Base-by-base conservation (phyloP, 2,888 invertebrate species). In the Lepetodrilus schrolli region DNA sequence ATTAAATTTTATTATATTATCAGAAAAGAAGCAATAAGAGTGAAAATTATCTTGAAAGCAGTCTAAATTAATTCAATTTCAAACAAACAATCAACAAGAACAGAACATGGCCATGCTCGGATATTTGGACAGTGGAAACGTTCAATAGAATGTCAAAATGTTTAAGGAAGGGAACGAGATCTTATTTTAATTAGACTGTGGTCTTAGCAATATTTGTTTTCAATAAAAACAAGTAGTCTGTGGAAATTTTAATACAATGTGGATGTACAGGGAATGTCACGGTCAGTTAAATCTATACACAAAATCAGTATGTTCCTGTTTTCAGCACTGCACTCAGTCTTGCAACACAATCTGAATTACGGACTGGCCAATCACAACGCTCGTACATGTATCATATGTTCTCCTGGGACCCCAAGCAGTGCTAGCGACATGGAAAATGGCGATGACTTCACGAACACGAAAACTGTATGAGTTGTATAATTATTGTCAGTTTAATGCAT, bases 291-390 rank as follows among this genome's bases (percentile, higher is more conserved):
- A n/a, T n/a, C n/a, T n/a, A 73, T 70, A 66, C 72, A 73, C 66
- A 72, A 7, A 1, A 4, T n/a, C 21, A 17, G 4, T 48, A 5
- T 48, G 47, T 5, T 48, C 4, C 26, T 70, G 71, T 38, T 78
- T 83, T 66, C 84, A 91, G 92, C 90, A 38, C 78, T 92, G n/a
- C 92, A 92, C 79, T 81, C 84, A 3, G 94, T 95, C 85, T 94
- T 97, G 88, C 94, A 94, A 13, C 94, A 95, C 73, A 94, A 95
- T 87, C 94, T 95, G 90, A 93, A 94, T 37, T 94, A 94, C 81
- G 95, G 95, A 85, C 92, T 98, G 70, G 94, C 95, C 83, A 96
- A 97, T 89, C 98, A 98, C 89, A 95, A 95, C 88, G 92, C 94
- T 1, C 93, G 93, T 65, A 93, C 93, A 76, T 98, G 97, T 90